Evolutionary conservation across 2,113 vertebrate species (phyloP).

Genomic region (Speoplatyrhinus poulsoni): DNA sequence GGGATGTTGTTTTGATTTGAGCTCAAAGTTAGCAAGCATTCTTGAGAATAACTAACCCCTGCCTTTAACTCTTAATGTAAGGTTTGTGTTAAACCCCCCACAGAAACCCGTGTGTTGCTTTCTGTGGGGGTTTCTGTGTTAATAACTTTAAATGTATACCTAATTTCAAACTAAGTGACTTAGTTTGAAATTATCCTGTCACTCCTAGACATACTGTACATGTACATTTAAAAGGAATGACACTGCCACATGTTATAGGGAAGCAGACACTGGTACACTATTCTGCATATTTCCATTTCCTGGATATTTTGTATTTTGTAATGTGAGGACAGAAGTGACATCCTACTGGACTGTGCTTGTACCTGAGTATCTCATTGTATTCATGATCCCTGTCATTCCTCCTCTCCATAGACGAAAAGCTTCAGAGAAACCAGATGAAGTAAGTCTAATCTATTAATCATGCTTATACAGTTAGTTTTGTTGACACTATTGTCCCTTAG

Average conservation of each 20-base stretch:
- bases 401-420: slow-evolving; percentile 89
- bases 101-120: too few species aligned
- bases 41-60: too few species aligned
- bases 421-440: slow-evolving; percentile 92
- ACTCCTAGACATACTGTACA: neutral
- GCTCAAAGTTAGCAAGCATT: too few species aligned
- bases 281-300: too few species aligned
- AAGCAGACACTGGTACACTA: too few species aligned
- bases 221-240: neutral
- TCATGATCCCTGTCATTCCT: slow-evolving; percentile 11
- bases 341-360: neutral
- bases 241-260: neutral
- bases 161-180: neutral
- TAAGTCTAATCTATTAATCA: slow-evolving; percentile 31
- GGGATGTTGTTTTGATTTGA: too few species aligned
- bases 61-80: too few species aligned
- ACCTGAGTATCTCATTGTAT: neutral
- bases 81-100: too few species aligned
- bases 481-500: neutral
- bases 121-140: too few species aligned
- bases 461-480: neutral
- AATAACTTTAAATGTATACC: too few species aligned
- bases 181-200: neutral
- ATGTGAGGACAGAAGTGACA: neutral
- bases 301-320: too few species aligned